Percentiles rank a stretch among this genome's conserved stretches.
These are phyloP conservation scores for Lacerta viridis DNA, from an alignment of 2,797 vertebrate species.

Conservation along the genomic window DNA sequence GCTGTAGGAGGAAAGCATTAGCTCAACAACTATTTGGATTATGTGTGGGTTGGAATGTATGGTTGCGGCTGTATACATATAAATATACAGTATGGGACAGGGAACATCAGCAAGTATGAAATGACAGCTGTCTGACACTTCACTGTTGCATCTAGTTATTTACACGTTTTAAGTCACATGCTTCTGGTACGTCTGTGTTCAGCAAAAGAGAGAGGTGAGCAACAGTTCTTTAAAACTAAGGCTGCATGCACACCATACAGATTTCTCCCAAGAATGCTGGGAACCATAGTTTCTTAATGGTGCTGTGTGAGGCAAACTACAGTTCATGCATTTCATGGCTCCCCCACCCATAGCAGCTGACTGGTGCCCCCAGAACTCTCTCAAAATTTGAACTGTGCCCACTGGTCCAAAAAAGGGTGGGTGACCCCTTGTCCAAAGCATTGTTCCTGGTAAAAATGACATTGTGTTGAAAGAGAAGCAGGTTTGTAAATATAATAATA, in stretches of 20 bases:
- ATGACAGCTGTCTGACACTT: conserved; percentile 13
- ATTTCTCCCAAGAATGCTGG: no score
- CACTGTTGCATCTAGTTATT: conserved; percentile 33
- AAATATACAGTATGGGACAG: conserved; percentile 8
- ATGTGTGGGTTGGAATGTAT: conserved; percentile 23
- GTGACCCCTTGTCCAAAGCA: no score
- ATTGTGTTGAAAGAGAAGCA: no score
- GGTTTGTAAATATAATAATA: no score
- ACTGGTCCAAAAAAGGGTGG: no score
- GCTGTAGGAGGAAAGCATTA: conserved; percentile 8
- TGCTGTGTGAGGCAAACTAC: no score
- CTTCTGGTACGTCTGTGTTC: neutral
- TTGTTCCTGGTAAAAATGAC: no score
- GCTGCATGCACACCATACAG: neutral
- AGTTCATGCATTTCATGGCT: no score
- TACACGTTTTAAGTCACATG: rapidly evolving
- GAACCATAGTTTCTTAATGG: no score
- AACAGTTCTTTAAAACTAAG: neutral
- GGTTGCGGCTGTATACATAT: neutral
- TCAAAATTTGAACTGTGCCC: no score
- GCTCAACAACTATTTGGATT: conserved; percentile 5
- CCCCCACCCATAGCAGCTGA: no score
- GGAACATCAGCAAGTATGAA: neutral
- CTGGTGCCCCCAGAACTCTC: no score
- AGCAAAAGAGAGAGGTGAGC: neutral